phyloP scores from a whole-genome alignment of 2,888 invertebrate genomes.

The Trachelus stipa region DNA sequence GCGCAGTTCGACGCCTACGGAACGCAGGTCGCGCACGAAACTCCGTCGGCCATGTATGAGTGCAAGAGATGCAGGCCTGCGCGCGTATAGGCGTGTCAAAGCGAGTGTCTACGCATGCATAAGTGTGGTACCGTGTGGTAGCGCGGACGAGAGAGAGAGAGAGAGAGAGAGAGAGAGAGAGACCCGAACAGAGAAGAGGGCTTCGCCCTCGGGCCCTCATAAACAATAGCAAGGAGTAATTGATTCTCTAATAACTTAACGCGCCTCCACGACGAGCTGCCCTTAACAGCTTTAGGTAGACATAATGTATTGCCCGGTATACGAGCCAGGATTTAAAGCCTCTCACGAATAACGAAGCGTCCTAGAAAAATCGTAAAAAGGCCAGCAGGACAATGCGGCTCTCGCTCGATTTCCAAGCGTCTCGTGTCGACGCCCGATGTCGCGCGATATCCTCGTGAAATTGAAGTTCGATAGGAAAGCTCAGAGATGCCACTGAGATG shows the following conservation, averaged over 20 bases:
- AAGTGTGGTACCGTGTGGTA: not conserved
- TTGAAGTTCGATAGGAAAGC: no score
- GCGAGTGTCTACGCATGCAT: no score
- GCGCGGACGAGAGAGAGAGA: constrained; percentile 26
- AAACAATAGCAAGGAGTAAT: constrained; percentile 66
- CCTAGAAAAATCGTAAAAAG: constrained; percentile 38
- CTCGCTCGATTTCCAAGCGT: constrained; percentile 9
- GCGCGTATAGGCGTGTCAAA: no score
- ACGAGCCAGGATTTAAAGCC: constrained; percentile 57
- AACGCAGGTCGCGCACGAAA: no score
- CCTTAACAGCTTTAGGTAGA: constrained; percentile 43
- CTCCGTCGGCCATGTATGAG: no score
- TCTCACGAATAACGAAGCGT: constrained; percentile 55
- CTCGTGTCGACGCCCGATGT: constrained; percentile 13
- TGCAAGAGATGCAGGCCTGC: no score
- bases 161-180: constrained; percentile 27
- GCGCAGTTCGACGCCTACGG: no score
- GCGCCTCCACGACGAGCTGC: constrained; percentile 53
- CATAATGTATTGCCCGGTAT: constrained; percentile 56
- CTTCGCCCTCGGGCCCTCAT: constrained; percentile 59
- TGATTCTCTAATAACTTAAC: constrained; percentile 67
- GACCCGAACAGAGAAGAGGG: constrained; percentile 28
- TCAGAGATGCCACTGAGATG: no score
- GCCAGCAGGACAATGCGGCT: no score
- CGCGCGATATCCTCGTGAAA: no score